Conservation (phyloP, 2,797 vertebrate species). For the Eulemur albifrons region DNA sequence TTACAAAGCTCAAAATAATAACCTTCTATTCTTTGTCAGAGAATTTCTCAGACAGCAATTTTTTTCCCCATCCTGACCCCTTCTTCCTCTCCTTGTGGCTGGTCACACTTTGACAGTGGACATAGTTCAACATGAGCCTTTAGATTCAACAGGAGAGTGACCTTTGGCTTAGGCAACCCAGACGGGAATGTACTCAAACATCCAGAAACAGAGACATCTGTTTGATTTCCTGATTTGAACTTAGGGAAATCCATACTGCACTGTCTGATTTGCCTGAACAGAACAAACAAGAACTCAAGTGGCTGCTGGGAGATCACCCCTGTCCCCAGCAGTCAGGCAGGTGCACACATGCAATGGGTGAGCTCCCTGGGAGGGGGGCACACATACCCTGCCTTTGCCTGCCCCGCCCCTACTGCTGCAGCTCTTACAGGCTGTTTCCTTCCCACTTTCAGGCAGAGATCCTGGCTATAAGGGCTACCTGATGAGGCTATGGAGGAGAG, state of each 20-base stretch:
- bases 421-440: background rate
- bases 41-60: background rate
- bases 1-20: background rate
- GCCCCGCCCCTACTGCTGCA: background rate
- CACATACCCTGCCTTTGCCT: background rate
- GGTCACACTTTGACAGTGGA: background rate
- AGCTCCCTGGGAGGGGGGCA: background rate
- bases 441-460: background rate
- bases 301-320: background rate
- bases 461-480: background rate
- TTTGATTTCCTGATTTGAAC: background rate
- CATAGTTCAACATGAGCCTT: background rate
- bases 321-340: background rate
- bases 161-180: background rate
- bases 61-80: background rate
- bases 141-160: background rate
- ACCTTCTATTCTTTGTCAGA: background rate
- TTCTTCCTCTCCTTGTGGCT: background rate
- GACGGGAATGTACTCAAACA: background rate
- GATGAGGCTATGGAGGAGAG: background rate
- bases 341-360: accelerated
- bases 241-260: background rate
- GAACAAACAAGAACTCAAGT: background rate
- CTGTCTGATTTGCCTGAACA: background rate
- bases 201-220: background rate